phyloP scores from a whole-genome alignment of 2,797 vertebrate species.

The Calcarius lapponicus region DNA sequence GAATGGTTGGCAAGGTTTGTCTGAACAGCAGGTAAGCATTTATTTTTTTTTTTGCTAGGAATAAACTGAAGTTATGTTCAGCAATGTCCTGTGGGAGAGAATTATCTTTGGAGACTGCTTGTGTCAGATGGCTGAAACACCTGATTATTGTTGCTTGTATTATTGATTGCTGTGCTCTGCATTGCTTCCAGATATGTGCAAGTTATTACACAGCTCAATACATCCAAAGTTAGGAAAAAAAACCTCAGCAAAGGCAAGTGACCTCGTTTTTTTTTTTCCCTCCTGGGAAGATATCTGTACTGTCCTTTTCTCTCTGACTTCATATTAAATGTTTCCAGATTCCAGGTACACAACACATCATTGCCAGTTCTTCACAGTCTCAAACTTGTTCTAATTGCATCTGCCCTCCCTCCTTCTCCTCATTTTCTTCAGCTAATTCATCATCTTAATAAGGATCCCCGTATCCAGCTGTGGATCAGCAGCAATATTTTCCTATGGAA shows the following conservation, averaged over 20 bases:
- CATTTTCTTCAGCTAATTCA: not conserved
- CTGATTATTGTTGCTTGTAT: conserved; percentile 58
- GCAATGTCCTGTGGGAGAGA: conserved; percentile 49
- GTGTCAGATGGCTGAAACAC: conserved; percentile 55
- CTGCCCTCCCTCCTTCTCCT: not conserved
- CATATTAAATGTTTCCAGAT: not conserved
- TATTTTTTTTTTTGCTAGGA: conserved; percentile 35
- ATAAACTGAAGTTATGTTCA: conserved; percentile 40
- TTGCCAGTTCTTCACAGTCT: not conserved
- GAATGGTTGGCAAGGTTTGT: not conserved
- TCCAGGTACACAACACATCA: not conserved
- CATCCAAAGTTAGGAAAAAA: conserved; percentile 14
- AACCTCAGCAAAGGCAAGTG: not conserved
- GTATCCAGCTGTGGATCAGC: not conserved
- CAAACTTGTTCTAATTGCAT: not conserved
- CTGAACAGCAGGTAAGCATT: not conserved
- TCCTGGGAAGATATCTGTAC: not conserved
- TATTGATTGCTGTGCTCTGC: conserved; percentile 62
- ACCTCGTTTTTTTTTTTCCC: not conserved
- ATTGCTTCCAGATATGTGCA: conserved; percentile 50
- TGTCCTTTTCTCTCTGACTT: not conserved
- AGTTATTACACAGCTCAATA: conserved; percentile 66
- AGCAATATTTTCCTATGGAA: not conserved
- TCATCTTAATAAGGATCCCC: not conserved
- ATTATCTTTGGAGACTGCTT: conserved; percentile 61